Evolutionary conservation across 1,140 invertebrate species (phyloP), one percentile per base, ranked within the genome.

Genomic region (Vanessa atalanta): DNA sequence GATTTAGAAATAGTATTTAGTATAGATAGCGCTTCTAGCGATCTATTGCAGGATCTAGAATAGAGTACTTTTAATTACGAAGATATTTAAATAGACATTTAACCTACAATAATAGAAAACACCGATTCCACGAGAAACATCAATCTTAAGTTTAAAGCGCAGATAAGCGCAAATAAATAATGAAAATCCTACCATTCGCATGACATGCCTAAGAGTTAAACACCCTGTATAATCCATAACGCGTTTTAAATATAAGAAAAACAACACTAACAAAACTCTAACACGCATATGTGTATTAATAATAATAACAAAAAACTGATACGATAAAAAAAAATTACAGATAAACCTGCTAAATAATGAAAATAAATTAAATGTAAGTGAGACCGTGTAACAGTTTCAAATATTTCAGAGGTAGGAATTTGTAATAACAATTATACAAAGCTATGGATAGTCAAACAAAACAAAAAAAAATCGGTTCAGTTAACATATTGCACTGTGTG

Each of bases 141-240:
- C 73, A 77, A 81, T 70, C 75, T 83, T 81, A 77, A 79, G 78
- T 63, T 70, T 78, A 84, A 78, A 72, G 79, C 77, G 60, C 70
- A 78, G 72, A 76, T 50, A 79, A 79, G 78, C 77, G 83, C 82
- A 84, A 84, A 81, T 57, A 74, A 78, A 79, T 75, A 70, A 65
- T 73, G 68, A 71, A 60, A 73, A 65, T 73, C 65, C 73, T 74
- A 73, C 76, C 31, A 47, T 69, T 73, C 75, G 88, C 88, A 89
- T 87, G 83, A 79, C 83, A 91, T 90, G 89, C 88, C 87, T 92
- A 91, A 82, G 78, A 86, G 83, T 82, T 83, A 80, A 87, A 81
- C 85, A 92, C 90, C 90, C 88, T 92, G 90, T 92, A 82, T 87
- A 79, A 88, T 90, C 90, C 90, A 92, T 90, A 90, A 89, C 81